Evolutionary conservation across 30 jellyfish, hydroid and myxozoan genomes (phyloP), one percentile per base, ranked within the genome.

Genomic region (Aurelia sp.): DNA sequence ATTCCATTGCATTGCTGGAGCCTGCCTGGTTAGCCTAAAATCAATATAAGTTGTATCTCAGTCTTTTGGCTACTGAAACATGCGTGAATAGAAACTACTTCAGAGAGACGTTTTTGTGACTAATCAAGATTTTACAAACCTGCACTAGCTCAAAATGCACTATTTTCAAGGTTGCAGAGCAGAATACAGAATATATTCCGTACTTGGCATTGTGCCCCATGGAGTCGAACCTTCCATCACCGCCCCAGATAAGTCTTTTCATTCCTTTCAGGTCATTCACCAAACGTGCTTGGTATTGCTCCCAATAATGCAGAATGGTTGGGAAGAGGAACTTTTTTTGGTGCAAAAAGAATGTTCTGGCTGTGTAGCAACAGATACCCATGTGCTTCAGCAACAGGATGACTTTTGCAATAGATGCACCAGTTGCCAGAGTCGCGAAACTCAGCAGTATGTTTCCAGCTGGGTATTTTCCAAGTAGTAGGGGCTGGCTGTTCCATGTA

Each of bases 211-310:
- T 8, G 78, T 82, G 85, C 13, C 92, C 92, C 93, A 84, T 76
- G 7, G 90, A 74, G 79, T 76, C 89, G 58, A 74, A 86, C 15
- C 90, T 17, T 30, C 85, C 89, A 76, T 86, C 95, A 8, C 95
- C 89, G 73, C 95, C 35, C 90, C 90, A 74, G 3, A 15, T 67
- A n/a, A 73, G 57, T 40, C 64, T 19, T 21, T 35, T 63, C 22
- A 18, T 16, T 22, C 52, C 60, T 50, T 78, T 61, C 58, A 50
- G 41, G 57, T 63, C 60, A 9, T 18, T n/a, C 33, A 62, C 59
- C 67, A 78, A 16, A 15, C 21, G 17, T 19, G 63, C 60, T 38
- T 61, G 77, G 74, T 84, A 59, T 11, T 18, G 13, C 47, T 58
- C 74, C 88, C 88, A 72, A 19, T 84, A 40, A 21, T 59, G 63